Conservation (phyloP, 2,113 vertebrate species). For the Pycnonotus jocosus region DNA sequence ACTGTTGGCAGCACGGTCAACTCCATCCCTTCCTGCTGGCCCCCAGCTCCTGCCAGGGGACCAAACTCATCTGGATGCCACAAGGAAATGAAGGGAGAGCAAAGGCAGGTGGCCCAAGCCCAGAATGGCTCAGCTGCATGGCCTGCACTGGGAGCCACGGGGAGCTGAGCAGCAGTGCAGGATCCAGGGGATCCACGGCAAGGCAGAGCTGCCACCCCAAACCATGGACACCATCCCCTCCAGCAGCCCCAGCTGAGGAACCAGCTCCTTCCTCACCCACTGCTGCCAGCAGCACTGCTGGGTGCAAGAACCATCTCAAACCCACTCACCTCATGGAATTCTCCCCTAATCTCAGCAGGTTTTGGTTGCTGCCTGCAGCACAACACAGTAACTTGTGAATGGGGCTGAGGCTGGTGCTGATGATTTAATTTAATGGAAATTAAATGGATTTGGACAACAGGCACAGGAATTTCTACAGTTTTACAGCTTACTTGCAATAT, state of each 20-base stretch:
- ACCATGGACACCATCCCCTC: neutral
- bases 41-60: neutral
- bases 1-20: neutral
- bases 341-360: neutral
- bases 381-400: accelerated
- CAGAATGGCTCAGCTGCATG: neutral
- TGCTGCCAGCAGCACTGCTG: neutral
- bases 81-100: neutral
- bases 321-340: neutral
- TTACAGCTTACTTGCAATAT: neutral
- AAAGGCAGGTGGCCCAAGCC: neutral
- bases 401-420: neutral
- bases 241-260: neutral
- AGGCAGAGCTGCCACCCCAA: neutral
- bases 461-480: neutral
- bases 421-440: too few relatives aligned
- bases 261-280: neutral
- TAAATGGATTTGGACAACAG: neutral
- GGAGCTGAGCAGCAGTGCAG: neutral
- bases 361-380: neutral
- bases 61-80: neutral
- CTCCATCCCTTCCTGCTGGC: neutral
- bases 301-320: neutral
- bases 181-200: neutral
- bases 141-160: neutral